Evolutionary conservation across 2,888 invertebrate genomes (phyloP).

Genomic region (Pinctada fucata): DNA sequence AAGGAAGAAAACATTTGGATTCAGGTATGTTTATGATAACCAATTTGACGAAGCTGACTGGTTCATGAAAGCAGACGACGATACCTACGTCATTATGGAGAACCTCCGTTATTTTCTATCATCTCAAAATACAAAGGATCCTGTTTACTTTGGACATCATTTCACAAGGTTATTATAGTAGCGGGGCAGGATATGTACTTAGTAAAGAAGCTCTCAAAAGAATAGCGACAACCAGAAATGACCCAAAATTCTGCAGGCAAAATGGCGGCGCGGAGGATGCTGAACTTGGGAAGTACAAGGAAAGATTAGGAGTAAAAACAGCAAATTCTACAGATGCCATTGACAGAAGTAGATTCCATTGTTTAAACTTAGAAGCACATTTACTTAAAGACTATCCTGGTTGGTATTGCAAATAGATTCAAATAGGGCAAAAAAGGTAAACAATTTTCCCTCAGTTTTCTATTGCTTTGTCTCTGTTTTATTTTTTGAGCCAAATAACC

Average conservation of each 20-base stretch:
- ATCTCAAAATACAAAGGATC: conserved; percentile 81
- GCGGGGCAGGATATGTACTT: conserved; percentile 89
- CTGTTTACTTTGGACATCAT: conserved; percentile 86
- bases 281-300: conserved; percentile 71
- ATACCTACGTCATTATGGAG: conserved; percentile 97
- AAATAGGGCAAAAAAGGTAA: conserved; percentile 68
- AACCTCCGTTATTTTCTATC: conserved; percentile 85
- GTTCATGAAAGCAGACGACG: conserved; percentile 99
- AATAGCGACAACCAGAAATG: conserved; percentile 82
- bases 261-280: conserved; percentile 73
- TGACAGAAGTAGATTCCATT: conserved; percentile 72
- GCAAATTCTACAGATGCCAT: conserved; percentile 68
- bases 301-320: conserved; percentile 67
- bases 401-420: conserved; percentile 71
- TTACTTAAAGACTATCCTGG: conserved; percentile 66
- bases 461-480: too few relatives aligned
- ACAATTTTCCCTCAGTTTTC: background rate
- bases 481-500: too few relatives aligned
- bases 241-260: conserved; percentile 50
- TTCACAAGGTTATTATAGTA: conserved; percentile 78
- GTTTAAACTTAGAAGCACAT: conserved; percentile 69
- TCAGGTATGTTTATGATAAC: conserved; percentile 89
- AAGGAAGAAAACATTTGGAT: conserved; percentile 92
- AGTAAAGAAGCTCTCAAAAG: conserved; percentile 87
- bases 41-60: conserved; percentile 92